Conservation (phyloP, 2,113 vertebrate species). For the Tricholaema leucomelas region DNA sequence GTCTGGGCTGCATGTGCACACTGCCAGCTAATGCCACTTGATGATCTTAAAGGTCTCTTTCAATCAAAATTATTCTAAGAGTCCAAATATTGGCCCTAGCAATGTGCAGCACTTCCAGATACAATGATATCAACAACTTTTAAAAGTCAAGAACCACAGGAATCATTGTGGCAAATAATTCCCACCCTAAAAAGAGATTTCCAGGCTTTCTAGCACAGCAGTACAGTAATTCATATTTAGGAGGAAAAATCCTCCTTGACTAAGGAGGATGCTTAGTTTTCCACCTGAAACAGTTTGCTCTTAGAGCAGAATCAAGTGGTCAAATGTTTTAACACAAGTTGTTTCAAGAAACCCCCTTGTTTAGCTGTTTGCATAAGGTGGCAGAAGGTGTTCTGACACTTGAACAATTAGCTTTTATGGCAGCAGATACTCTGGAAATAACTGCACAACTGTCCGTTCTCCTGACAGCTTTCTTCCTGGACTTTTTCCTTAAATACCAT, state of each 20-base stretch:
- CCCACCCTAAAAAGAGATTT: neutral
- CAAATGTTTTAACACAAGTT: neutral
- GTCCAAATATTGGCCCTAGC: neutral
- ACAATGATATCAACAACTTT: neutral
- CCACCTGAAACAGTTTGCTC: neutral
- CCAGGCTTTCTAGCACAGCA: neutral
- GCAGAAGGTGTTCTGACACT: neutral
- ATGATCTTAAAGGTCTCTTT: no score
- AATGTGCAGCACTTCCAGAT: neutral
- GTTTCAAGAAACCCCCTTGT: neutral
- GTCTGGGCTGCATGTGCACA: no score
- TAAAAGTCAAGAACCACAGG: neutral
- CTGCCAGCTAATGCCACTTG: no score
- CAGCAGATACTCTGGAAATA: neutral
- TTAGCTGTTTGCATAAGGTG: neutral
- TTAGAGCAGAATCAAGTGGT: neutral
- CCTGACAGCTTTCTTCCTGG: conserved; percentile 38
- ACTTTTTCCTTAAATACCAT: neutral
- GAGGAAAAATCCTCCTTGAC: no score
- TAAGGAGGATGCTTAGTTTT: neutral
- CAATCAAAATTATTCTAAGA: no score
- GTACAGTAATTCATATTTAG: neutral
- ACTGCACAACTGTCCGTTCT: neutral
- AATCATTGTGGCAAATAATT: neutral
- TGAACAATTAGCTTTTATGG: neutral